Evolutionary conservation across 1,140 invertebrate genomes (phyloP), one percentile per base, ranked within the genome.

Genomic region (Cataglyphis hispanica): DNA sequence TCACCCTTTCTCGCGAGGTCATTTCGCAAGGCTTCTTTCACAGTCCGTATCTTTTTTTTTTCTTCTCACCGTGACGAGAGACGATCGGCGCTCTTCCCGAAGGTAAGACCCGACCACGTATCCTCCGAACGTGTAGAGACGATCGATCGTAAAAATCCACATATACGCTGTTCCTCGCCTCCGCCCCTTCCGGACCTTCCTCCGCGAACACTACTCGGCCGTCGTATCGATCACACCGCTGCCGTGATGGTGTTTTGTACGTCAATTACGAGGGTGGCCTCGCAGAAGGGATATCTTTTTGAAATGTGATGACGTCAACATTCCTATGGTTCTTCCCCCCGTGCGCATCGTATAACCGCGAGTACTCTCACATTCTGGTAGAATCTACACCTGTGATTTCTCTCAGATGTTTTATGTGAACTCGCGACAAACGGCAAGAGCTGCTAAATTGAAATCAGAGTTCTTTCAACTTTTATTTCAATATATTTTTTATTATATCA

Each of bases 71-170:
- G n/a, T 46, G 46, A 27, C 46, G 46, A 34, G 43, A 56, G 11
- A 63, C 43, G 8, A 16, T 19, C 4, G 16, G 64, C 13, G 25
- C 16, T 27, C 43, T 22, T 27, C 10, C 34, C 27, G 1, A 66
- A 86, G 87, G 88, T 89, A 86, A 89, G 87, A n/a, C 58, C 56
- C 58, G 50, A 58, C n/a, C 27, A 53, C 25, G 50, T 74, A 74
- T 50, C 46, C 25, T 58, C 53, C 40, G 46, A 86, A 50, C 70
- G 43, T 31, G 81, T 40, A 25, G 56, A 83, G 58, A 83, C 78
- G 78, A 89, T 89, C 88, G 88, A 89, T 89, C 84, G 84, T 70
- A 74, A 86, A 89, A 89, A 89, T 86, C 64, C 70, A 86, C 58
- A 77, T 88, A 88, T 61, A 85, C 40, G 27, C 66, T 63, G 25